Evolutionary conservation across 1,140 invertebrate species (phyloP), one percentile per base, ranked within the genome.

Genomic region (Popillia japonica): DNA sequence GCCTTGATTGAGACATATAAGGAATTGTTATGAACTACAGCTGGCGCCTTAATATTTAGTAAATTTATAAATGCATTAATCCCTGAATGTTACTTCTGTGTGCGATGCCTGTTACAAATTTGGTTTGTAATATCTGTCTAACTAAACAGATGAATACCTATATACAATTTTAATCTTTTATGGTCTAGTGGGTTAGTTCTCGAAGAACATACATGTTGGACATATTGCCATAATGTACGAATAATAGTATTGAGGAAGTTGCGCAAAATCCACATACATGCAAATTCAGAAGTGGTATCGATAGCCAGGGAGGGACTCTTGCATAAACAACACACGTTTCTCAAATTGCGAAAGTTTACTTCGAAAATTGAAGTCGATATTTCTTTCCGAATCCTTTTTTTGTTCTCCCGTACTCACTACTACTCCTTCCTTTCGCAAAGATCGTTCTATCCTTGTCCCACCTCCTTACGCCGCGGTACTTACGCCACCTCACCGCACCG

Each of bases 281-380:
- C 61, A 68, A 68, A 68, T 68, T 34, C n/a, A 34, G 61, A 11
- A 27, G 61, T 55, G 14, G 48, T 34, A 68, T 22, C 61, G 22
- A 68, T 68, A 23, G 27, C 61, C 27, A 68, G 61, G 48, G 48
- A 55, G 48, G 27, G 61, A 68, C 61, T 68, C 61, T 68, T 68
- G 77, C 77, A 78, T 78, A 78, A 78, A 78, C 68, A 78, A 78
- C 68, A 68, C 68, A 48, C 68, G 77, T 78, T 78, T 78, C 72
- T 73, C 40, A 73, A 75, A 78, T 73, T 78, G 72, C 44, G 61
- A 73, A 78, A 75, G 72, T 78, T 78, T 75, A 61, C 72, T 75
- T 78, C 42, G 64, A 75, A 75, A 78, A 78, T 78, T 78, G 77
- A 61, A 75, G 73, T 73, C 79, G 79, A 79, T 79, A 79, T 79